Evolutionary conservation across 2,113 vertebrate genomes (phyloP).

Genomic region (Cebidichthys violaceus): DNA sequence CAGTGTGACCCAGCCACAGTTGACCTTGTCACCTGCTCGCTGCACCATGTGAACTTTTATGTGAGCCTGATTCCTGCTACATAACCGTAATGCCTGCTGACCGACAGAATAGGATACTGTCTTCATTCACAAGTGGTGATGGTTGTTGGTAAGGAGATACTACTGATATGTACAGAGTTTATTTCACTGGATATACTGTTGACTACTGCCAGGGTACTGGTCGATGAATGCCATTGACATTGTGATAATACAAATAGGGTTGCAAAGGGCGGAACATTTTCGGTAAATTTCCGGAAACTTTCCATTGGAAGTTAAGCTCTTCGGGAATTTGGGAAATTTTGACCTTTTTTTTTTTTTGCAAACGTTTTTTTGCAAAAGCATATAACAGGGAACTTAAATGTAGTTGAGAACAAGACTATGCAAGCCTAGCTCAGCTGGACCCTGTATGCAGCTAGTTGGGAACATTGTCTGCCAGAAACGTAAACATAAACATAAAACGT

Average conservation of each 20-base stretch:
- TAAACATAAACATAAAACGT: too few relatives aligned
- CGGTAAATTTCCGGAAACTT: too few relatives aligned
- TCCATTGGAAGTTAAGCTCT: too few relatives aligned
- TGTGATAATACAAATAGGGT: slow-evolving; percentile 11
- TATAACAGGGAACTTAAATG: too few relatives aligned
- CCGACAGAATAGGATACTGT: neutral
- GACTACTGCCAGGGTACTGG: slow-evolving; percentile 39
- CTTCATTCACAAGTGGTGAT: slow-evolving; percentile 8
- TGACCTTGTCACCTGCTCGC: slow-evolving; percentile 58
- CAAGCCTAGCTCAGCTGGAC: too few relatives aligned
- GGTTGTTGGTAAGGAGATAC: slow-evolving; percentile 35
- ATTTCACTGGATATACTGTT: slow-evolving; percentile 50
- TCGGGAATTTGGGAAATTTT: too few relatives aligned
- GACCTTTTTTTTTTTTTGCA: too few relatives aligned
- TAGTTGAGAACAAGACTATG: too few relatives aligned
- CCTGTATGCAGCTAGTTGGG: too few relatives aligned
- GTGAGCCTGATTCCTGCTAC: neutral
- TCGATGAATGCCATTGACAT: slow-evolving; percentile 3
- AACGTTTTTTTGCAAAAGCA: too few relatives aligned
- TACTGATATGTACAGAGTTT: slow-evolving; percentile 55
- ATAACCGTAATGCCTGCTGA: slow-evolving; percentile 39
- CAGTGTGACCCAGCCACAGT: slow-evolving; percentile 16
- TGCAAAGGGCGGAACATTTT: too few relatives aligned
- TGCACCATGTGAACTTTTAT: slow-evolving; percentile 73
- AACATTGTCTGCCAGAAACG: too few relatives aligned